Evolutionary conservation across 2,113 vertebrate species (phyloP).

Genomic region (Pelodiscus sinensis): DNA sequence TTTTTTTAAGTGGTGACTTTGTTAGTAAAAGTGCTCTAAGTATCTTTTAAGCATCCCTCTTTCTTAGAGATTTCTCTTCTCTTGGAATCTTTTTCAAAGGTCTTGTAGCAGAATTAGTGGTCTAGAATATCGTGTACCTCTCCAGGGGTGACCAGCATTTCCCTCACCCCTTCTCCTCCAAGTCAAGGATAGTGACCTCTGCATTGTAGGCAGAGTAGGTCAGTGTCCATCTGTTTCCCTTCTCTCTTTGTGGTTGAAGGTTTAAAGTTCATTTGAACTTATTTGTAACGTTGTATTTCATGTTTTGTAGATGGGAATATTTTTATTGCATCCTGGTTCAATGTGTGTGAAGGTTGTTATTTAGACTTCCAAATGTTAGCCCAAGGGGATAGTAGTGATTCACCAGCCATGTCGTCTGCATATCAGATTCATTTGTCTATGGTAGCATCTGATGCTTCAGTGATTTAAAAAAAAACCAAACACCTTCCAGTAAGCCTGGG

Average conservation of each 20-base stretch:
- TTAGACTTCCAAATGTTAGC: neutral
- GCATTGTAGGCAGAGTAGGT: neutral
- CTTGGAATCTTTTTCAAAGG: neutral
- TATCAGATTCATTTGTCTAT: neutral
- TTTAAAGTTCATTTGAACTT: neutral
- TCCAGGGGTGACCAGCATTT: neutral
- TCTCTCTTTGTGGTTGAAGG: neutral
- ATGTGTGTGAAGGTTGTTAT: neutral
- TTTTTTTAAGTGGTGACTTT: neutral
- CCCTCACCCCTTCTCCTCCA: neutral
- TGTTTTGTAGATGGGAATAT: neutral
- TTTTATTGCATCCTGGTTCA: neutral
- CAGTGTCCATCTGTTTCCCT: neutral
- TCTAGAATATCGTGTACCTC: neutral
- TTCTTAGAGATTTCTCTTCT: neutral
- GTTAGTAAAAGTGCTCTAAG: neutral
- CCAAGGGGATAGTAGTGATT: neutral
- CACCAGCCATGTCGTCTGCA: neutral
- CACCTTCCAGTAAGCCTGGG: neutral
- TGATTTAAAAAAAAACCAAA: neutral
- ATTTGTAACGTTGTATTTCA: neutral
- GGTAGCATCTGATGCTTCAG: neutral
- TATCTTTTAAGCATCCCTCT: neutral
- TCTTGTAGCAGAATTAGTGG: neutral
- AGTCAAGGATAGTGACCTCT: neutral